phyloP scores from a whole-genome alignment of 2,113 vertebrate genomes.

The Sula dactylatra region DNA sequence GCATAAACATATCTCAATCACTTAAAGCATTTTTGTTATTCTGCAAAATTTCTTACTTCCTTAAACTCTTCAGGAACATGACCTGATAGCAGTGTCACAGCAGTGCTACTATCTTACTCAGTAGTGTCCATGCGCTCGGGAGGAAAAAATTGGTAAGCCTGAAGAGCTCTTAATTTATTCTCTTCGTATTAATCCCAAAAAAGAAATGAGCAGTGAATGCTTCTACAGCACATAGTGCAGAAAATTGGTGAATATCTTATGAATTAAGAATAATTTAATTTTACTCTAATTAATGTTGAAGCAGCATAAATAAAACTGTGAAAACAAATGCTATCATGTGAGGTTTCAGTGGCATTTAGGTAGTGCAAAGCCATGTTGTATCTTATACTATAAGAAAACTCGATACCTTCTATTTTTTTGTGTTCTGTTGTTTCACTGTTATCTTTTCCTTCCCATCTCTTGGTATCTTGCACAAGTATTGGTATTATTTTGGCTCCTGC shows the following conservation, averaged over 20 bases:
- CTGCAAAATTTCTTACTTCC: background rate
- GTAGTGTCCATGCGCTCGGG: accelerated
- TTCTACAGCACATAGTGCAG: background rate
- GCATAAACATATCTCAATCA: background rate
- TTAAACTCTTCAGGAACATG: background rate
- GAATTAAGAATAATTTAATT: background rate
- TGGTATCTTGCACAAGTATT: background rate
- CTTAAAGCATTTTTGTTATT: background rate
- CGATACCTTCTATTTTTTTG: background rate
- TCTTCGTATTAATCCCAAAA: background rate
- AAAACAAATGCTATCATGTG: background rate
- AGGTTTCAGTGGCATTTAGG: background rate
- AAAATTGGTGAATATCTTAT: background rate
- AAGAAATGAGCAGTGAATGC: background rate
- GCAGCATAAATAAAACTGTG: background rate
- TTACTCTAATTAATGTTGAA: background rate
- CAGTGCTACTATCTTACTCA: background rate
- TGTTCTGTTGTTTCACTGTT: background rate
- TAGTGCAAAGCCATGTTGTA: background rate
- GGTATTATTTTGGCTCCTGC: background rate
- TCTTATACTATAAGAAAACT: background rate
- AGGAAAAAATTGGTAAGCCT: background rate
- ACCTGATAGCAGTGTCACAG: background rate
- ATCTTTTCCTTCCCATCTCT: background rate
- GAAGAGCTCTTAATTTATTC: background rate